Evolutionary conservation across 2,797 vertebrate species (phyloP).

Genomic region (Zenarchopterus dispar): DNA sequence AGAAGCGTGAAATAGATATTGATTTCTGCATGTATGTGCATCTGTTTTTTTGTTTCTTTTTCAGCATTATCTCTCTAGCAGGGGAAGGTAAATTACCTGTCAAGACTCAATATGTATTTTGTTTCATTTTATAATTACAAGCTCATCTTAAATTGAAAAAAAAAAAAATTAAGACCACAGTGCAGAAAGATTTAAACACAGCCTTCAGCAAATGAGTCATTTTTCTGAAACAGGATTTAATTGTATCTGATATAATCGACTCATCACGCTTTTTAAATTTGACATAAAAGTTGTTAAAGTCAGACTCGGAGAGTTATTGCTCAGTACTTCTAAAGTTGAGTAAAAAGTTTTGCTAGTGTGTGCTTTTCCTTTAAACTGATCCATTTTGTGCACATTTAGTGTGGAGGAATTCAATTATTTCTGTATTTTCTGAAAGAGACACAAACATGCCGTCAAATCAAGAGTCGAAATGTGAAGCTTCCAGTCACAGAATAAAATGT

Average conservation of each 20-base stretch:
- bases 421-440: not conserved
- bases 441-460: not conserved
- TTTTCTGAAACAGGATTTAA: conserved; percentile 12
- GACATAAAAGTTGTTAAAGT: conserved; percentile 1
- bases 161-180: not conserved
- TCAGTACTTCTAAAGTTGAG: conserved; percentile 26
- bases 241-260: conserved; percentile 35
- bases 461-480: not conserved
- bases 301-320: conserved; percentile 1
- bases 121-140: conserved; percentile 14
- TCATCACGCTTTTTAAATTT: conserved; percentile 6
- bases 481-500: not conserved
- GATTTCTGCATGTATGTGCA: conserved; percentile 30
- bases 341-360: conserved; percentile 16
- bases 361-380: not conserved
- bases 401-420: conserved; percentile 1
- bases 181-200: conserved; percentile 4
- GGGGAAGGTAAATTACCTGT: conserved; percentile 11
- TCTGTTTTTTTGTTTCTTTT: conserved; percentile 16
- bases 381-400: conserved; percentile 4
- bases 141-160: not conserved
- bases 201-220: conserved; percentile 5
- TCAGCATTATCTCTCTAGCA: conserved; percentile 13
- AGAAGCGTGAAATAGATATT: conserved; percentile 71
- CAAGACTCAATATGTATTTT: conserved; percentile 5